A percentile compares a stretch with the other conserved stretches of the same genome.
Evolutionary conservation across 1,140 invertebrate species (phyloP).

Genomic region (Trichonephila clavipes): DNA sequence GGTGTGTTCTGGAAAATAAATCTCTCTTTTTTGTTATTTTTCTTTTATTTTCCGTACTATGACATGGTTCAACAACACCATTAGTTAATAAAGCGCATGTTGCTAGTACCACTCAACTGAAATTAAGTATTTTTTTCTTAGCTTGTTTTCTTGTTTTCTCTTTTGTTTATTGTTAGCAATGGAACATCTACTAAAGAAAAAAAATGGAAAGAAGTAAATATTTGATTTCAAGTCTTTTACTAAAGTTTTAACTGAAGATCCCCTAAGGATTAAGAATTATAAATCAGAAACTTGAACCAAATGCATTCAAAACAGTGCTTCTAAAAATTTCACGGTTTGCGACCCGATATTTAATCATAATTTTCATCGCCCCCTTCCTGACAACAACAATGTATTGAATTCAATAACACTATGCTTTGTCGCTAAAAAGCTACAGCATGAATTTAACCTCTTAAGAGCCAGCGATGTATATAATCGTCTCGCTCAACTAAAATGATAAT

Average conservation of each 20-base stretch:
- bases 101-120: not conserved
- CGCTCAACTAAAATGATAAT: too few species aligned
- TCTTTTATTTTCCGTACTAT: not conserved
- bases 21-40: not conserved
- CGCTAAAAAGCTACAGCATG: too few species aligned
- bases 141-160: not conserved
- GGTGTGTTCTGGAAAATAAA: not conserved
- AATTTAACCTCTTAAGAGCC: too few species aligned
- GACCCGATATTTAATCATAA: too few species aligned
- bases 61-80: slow-evolving; percentile 8
- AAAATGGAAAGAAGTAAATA: not conserved
- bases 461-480: too few species aligned
- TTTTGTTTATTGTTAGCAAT: not conserved
- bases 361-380: too few species aligned
- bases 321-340: too few species aligned
- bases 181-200: not conserved
- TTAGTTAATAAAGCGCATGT: slow-evolving; percentile 25
- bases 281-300: not conserved
- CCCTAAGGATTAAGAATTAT: not conserved
- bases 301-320: not conserved
- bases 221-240: not conserved
- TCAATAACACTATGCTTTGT: too few species aligned
- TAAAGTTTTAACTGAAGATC: not conserved
- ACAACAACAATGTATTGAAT: too few species aligned
- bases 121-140: not conserved